Evolutionary conservation across 2,113 vertebrate species (phyloP).

Genomic region (Sinocyclocheilus anshuiensis): DNA sequence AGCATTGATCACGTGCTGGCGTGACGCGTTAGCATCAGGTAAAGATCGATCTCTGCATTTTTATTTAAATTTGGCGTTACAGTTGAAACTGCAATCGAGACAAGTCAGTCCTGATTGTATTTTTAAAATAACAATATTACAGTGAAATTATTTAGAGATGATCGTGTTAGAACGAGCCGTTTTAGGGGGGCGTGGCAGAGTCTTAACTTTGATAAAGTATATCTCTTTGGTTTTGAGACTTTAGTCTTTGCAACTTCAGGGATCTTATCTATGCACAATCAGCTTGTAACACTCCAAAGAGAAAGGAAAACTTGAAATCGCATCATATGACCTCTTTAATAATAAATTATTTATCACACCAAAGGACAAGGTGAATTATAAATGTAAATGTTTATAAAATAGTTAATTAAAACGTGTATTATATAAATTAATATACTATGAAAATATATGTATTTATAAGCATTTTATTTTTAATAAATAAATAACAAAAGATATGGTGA

Average conservation of each 20-base stretch:
- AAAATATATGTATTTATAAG: not conserved
- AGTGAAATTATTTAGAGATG: not conserved
- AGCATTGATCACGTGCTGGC: slow-evolving; percentile 26
- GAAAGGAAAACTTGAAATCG: too few species aligned
- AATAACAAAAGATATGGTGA: not conserved
- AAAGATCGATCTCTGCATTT: not conserved
- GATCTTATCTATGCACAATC: too few species aligned
- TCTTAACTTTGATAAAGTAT: too few species aligned
- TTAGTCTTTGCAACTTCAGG: too few species aligned
- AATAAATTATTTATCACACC: not conserved
- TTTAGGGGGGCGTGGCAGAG: too few species aligned
- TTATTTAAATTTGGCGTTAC: not conserved
- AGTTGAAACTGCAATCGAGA: not conserved
- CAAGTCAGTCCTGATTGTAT: not conserved
- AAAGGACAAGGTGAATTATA: not conserved
- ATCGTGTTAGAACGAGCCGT: too few species aligned
- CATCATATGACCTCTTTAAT: too few species aligned
- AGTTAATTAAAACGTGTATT: not conserved
- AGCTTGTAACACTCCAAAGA: too few species aligned
- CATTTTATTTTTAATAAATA: not conserved
- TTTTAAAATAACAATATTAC: not conserved
- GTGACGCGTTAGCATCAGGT: not conserved
- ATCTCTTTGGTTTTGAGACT: too few species aligned
- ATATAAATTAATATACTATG: not conserved
- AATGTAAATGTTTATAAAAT: not conserved